These are phyloP conservation scores for Chaetodon trifasciatus DNA, from an alignment of 2,797 vertebrate species.

Conservation along the genomic window DNA sequence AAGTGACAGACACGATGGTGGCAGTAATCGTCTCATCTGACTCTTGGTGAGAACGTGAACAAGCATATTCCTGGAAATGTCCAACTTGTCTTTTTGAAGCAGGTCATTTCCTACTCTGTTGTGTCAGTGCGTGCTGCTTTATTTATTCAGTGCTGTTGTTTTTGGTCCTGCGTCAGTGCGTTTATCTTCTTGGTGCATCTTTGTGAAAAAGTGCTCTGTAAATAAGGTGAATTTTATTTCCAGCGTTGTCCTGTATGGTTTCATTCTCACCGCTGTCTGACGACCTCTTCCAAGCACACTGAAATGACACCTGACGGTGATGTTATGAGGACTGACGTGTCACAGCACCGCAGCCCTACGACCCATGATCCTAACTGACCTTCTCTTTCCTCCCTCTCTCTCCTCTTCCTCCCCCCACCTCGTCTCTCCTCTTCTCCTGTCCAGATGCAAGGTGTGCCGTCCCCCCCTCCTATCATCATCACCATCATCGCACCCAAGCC, in stretches of 20 bases:
- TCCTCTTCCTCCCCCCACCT: background rate
- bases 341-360: conserved; percentile 31
- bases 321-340: conserved; percentile 38
- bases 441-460: conserved; percentile 88
- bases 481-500: conserved; percentile 86
- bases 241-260: background rate
- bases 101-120: background rate
- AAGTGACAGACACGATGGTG: background rate
- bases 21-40: too few species aligned
- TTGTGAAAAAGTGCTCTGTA: background rate
- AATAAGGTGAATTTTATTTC: background rate
- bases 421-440: conserved; percentile 20
- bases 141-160: background rate
- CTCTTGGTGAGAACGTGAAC: background rate
- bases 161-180: background rate
- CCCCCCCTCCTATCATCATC: conserved; percentile 84
- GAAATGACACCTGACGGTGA: conserved; percentile 29
- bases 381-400: conserved; percentile 40
- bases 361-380: conserved; percentile 57
- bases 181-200: background rate
- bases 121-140: background rate
- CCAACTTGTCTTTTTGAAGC: background rate
- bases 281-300: conserved; percentile 14
- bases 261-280: background rate
- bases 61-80: background rate